Base-by-base conservation (phyloP, 2,797 vertebrate genomes). In the Remorina albescens region DNA sequence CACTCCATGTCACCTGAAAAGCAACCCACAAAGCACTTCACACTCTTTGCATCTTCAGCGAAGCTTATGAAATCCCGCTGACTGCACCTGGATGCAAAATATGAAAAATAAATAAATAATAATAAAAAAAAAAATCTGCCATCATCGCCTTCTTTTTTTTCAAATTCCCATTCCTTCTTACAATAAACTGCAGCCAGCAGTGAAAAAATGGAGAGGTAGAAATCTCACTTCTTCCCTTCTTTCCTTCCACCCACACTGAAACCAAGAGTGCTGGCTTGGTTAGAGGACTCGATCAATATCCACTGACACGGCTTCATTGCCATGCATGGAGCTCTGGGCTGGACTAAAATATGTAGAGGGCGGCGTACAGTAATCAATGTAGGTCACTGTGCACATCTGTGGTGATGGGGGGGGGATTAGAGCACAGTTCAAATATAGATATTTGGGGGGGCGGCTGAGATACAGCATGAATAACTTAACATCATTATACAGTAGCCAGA, bases 261-360 rank as follows among this genome's bases (percentile, higher is more conserved):
- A 89, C 75, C 42, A 80, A 78, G 54, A 84, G 73, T 37, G 47
- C 69, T 76, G 90, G 68, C 73, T 77, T 4, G 55, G 84, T 82
- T 86, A 74, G 74, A 79, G 19, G 59, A 25, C 57, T 66, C 56
- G 70, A 93, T 94, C 93, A 63, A 89, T 89, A 86, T 61, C 76
- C 76, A 68, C 83, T 61, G 78, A 89, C 82, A 81, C 71, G 26
- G 67, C 82, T 67, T 92, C 88, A 84, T 87, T 86, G 78, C 71
- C 76, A 81, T 83, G 86, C 85, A 90, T 67, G 58, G 37, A 6
- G 67, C 79, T 84, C 76, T 64, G 59, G 61, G 69, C 76, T 60
- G 47, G 67, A 71, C 44, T 76, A 71, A 72, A 88, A 86, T 76
- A 71, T 81, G 83, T 70, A 81, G 37, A 26, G 56, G 56, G 58